Base-by-base conservation (phyloP, 2,797 vertebrate genomes). In the Hydrophis major region DNA sequence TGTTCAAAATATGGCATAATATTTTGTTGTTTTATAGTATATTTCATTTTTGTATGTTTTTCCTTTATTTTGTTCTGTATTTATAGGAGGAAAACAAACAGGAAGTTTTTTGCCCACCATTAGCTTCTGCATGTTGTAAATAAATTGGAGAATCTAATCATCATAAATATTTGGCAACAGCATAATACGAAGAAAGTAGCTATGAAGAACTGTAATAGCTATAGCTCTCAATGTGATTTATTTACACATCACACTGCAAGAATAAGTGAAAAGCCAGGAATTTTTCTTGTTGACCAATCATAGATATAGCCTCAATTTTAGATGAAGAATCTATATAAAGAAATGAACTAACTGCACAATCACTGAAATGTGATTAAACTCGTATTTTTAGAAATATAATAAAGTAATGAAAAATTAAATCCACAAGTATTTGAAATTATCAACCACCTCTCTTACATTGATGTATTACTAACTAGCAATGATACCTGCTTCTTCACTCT, bases 401-500 rank as follows among this genome's bases (percentile, higher is more conserved):
- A 86, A 86, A 53, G 78, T 50, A 63, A 47, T 27, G 6, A 20
- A 0, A 69, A 89, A 89, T 50, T 78, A 74, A 74, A 32, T 53
- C 37, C 57, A 92, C 11, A 16, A 87, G 86, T 20, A 92, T 42
- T 10, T 28, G 32, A 74, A 88, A 92, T 20, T 8, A 59, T 27
- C 50, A n/a, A 47, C 16, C 27, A 53, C 6, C 91, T 87, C 89
- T 56, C 11, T 32, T 28, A 90, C n/a, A 86, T 93, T 91, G 60
- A 94, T 32, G 91, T 90, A 10, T 20, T 90, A 20, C 10, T 86
- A 89, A 47, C 89, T 2, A 91, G 74, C 20, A 37, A 56, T 63
- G 0, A 13, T 57, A 99, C 98, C 98, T 96, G 91, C 95, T 95
- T 96, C 93, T 89, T 97, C 92, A 60, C 91, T 88, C 32, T 91